Evolutionary conservation across 2,888 invertebrate species (phyloP).

Genomic region (Tineola bisselliella): DNA sequence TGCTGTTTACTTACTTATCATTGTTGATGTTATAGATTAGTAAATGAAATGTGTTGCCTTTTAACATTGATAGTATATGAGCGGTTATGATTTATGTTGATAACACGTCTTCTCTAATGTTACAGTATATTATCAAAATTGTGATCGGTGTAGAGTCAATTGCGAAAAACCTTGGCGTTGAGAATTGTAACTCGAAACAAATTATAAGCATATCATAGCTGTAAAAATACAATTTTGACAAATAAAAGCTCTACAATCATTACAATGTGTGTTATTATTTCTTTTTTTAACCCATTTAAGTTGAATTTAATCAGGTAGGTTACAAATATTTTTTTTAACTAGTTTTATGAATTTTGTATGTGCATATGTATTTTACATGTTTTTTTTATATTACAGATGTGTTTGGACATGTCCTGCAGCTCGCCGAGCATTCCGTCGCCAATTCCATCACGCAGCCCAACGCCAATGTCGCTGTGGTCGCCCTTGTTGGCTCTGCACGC

Average conservation of each 20-base stretch:
- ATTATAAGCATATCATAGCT: constrained; percentile 92
- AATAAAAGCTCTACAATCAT: constrained; percentile 78
- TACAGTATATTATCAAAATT: constrained; percentile 7
- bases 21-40: constrained; percentile 67
- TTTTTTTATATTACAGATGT: constrained; percentile 42
- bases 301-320: constrained; percentile 22
- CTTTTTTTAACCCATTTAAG: neutral
- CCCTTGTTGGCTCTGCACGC: constrained; percentile 59
- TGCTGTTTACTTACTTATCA: constrained; percentile 65
- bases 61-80: constrained; percentile 61
- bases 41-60: constrained; percentile 64
- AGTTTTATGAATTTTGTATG: too few relatives aligned
- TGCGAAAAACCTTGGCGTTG: constrained; percentile 19
- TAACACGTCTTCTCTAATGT: constrained; percentile 20
- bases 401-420: constrained; percentile 52
- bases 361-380: neutral
- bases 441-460: constrained; percentile 46
- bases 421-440: constrained; percentile 31
- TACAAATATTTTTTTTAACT: neutral
- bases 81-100: constrained; percentile 55
- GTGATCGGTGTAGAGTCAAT: constrained; percentile 3
- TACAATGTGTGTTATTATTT: constrained; percentile 40
- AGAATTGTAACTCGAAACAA: constrained; percentile 67
- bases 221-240: constrained; percentile 86
- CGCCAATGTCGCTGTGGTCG: constrained; percentile 47